phyloP scores from a whole-genome alignment of 2,797 vertebrate genomes.

The Rhincodon typus region DNA sequence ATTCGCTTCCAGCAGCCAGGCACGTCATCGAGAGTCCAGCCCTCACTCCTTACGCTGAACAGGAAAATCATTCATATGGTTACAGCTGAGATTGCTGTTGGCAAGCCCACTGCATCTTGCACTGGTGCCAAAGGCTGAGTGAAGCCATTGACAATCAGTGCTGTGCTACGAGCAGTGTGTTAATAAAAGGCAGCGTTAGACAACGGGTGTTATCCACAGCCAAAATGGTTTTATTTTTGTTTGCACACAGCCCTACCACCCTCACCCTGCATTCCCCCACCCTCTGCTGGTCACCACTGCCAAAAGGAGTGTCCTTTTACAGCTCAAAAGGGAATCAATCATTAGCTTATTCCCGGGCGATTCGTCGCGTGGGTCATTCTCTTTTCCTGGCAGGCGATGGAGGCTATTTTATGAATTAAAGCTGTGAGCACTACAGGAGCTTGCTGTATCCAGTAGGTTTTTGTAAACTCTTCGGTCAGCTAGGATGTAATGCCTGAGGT shows the following conservation, averaged over 20 bases:
- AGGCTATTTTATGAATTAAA: constrained; percentile 29
- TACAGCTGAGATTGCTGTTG: neutral
- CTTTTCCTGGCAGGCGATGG: neutral
- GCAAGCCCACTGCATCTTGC: neutral
- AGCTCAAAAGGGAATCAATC: neutral
- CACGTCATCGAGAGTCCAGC: neutral
- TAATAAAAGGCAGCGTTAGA: neutral
- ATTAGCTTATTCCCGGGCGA: neutral
- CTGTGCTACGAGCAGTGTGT: neutral
- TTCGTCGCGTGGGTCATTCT: neutral
- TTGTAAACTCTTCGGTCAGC: neutral
- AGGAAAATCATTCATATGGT: constrained; percentile 27
- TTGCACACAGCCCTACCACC: neutral
- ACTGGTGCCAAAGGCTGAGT: constrained; percentile 9
- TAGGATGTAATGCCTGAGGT: neutral
- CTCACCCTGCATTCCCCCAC: neutral
- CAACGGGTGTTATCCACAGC: neutral
- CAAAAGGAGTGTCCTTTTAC: neutral
- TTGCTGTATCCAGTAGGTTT: neutral
- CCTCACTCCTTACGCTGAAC: neutral
- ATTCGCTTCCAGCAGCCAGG: neutral
- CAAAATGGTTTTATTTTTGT: neutral
- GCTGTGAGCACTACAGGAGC: neutral
- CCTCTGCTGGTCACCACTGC: neutral
- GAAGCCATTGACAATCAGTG: neutral